Percentiles rank a stretch among this genome's conserved stretches.
Conservation (phyloP, 2,888 invertebrate species). For the Drosophila subsilvestris region DNA sequence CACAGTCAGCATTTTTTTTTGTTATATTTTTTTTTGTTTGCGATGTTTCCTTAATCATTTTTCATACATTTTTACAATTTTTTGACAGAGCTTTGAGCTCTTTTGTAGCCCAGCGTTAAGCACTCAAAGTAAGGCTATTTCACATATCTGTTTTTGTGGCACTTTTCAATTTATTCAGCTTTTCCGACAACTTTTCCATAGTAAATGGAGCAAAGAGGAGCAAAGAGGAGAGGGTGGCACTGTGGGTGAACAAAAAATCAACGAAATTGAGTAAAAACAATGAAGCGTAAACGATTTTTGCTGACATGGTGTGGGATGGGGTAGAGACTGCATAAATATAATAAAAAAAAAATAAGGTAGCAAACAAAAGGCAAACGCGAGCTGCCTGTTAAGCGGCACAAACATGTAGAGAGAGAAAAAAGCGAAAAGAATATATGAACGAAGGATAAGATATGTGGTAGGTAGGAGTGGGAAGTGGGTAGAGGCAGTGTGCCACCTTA, state of each 20-base stretch:
- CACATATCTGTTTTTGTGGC: slow-evolving; percentile 37
- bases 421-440: slow-evolving; percentile 1
- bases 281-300: slow-evolving; percentile 78
- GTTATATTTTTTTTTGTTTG: slow-evolving; percentile 20
- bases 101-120: slow-evolving; percentile 44
- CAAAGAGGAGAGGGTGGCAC: slow-evolving; percentile 36
- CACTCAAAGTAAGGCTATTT: slow-evolving; percentile 47
- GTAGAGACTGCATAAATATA: slow-evolving; percentile 34
- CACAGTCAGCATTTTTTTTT: slow-evolving; percentile 42
- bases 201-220: slow-evolving; percentile 20
- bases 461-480: no score
- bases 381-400: slow-evolving; percentile 60
- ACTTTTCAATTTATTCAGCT: slow-evolving; percentile 62
- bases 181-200: slow-evolving; percentile 21
- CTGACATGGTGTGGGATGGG: slow-evolving; percentile 55
- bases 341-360: slow-evolving; percentile 59
- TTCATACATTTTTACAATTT: slow-evolving; percentile 21
- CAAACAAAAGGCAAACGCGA: slow-evolving; percentile 72
- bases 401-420: slow-evolving; percentile 2
- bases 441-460: slow-evolving; percentile 3
- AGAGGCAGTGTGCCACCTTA: slow-evolving; percentile 16
- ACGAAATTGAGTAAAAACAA: slow-evolving; percentile 75
- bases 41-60: slow-evolving; percentile 50
- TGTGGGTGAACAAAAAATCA: slow-evolving; percentile 54
- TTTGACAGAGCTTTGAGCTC: slow-evolving; percentile 27